Evolutionary conservation across 2,888 invertebrate species (phyloP), one percentile per base, ranked within the genome.

Genomic region (Papilio demoleus): DNA sequence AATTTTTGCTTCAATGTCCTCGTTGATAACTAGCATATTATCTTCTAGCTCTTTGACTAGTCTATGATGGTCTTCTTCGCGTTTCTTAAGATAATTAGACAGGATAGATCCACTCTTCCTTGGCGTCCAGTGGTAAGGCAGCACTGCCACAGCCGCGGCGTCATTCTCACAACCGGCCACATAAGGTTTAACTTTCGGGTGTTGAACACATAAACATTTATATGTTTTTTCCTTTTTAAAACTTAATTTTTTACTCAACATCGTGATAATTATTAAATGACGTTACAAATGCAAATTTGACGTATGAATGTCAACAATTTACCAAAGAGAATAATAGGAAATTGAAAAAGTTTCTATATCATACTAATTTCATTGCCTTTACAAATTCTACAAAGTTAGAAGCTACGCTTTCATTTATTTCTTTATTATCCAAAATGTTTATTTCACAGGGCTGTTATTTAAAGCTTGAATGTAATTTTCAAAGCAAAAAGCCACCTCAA

Each of bases 101-200:
- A 91, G 85, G 34, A 79, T 80, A 2, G 85, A 75, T 0, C 90
- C 87, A 14, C 87, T 79, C 27, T 74, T 83, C 60, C 74, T 78
- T 11, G 88, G 88, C 4, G 75, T 71, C 88, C 87, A 89, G 4
- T 83, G 70, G 6, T 85, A 80, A 3, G 91, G 91, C 42, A 92
- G 74, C 0, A 82, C 71, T 1, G 86, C 84, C 1, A 89, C 88
- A 1, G 87, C 90, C 36, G 82, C 82, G 6, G 76, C 72, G 70
- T 92, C 90, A 22, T 85, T 81, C 3, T 82, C 72, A 71, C 85
- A 88, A 6, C 85, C 84, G 1, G 82, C 82, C 2, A 80, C 74
- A 2, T 75, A 63, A 59, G 76, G 75, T 4, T 71, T 47, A 5
- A 70, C 34, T 47, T 71, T 70, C 14, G 58, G 38, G 36, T 68